A percentile compares a stretch with the other conserved stretches of the same genome.
Evolutionary conservation across 2,113 vertebrate genomes (phyloP).

Genomic region (Choloepus hoffmanni): DNA sequence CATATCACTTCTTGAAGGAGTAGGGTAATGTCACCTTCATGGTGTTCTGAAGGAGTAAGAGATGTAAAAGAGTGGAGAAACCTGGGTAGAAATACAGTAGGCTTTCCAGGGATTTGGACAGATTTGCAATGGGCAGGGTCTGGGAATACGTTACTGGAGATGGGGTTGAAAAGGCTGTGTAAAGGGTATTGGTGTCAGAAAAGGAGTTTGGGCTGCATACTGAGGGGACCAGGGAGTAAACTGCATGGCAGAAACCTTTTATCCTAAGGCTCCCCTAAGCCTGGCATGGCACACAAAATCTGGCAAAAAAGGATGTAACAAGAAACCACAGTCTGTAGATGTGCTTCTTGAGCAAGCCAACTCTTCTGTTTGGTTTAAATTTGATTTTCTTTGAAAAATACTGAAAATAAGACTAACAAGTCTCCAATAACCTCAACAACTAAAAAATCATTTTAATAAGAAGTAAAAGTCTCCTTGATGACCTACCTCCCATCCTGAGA

Average conservation of each 20-base stretch:
- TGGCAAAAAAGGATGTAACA: background rate
- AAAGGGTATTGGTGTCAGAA: background rate
- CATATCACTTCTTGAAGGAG: background rate
- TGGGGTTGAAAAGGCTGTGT: background rate
- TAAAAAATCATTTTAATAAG: background rate
- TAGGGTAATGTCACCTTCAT: background rate
- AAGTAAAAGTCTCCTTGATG: background rate
- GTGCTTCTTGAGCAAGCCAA: background rate
- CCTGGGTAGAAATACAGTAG: background rate
- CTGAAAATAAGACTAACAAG: background rate
- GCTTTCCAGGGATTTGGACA: background rate
- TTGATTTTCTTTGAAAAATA: constrained; percentile 2
- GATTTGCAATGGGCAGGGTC: background rate
- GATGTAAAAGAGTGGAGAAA: background rate
- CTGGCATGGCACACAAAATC: background rate
- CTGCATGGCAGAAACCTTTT: background rate
- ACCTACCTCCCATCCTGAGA: background rate
- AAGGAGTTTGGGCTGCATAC: background rate
- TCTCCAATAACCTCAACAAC: background rate
- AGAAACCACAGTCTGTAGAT: background rate
- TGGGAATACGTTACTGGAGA: background rate
- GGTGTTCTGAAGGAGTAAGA: background rate
- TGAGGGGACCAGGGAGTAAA: background rate
- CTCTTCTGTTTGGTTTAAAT: background rate
- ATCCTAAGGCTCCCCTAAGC: background rate